phyloP scores from a whole-genome alignment of 2,888 invertebrate species.

The Byasa hedistus region DNA sequence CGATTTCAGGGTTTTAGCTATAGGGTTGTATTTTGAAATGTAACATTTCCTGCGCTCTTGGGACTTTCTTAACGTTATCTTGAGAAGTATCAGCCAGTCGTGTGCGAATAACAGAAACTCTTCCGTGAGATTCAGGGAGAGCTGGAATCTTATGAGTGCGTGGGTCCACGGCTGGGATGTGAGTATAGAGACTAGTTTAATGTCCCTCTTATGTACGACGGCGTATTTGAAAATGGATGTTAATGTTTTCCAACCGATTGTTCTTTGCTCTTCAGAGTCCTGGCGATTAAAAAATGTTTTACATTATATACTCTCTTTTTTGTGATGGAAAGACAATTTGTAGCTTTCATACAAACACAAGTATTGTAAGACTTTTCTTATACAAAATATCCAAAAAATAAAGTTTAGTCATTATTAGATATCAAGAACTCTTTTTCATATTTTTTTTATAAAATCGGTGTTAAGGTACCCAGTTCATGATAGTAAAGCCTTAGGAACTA shows the following conservation, averaged over 20 bases:
- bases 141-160: constrained; percentile 63
- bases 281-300: constrained; percentile 34
- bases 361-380: no score
- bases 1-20: constrained; percentile 54
- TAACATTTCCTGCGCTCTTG: constrained; percentile 46
- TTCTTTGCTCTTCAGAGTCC: constrained; percentile 60
- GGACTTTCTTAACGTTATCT: constrained; percentile 55
- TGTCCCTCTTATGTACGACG: constrained; percentile 57
- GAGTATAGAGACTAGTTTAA: constrained; percentile 55
- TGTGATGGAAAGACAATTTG: background rate
- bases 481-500: no score
- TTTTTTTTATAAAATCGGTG: no score
- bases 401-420: no score
- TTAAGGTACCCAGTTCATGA: no score
- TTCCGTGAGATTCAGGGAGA: constrained; percentile 55
- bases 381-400: no score
- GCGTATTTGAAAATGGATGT: constrained; percentile 67
- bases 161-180: constrained; percentile 72
- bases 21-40: constrained; percentile 55
- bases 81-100: constrained; percentile 62
- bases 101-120: constrained; percentile 63
- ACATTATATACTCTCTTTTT: background rate
- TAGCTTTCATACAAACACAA: no score
- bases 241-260: constrained; percentile 67
- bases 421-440: no score